Evolutionary conservation across 1,140 invertebrate species (phyloP).

Genomic region (Antheraea pernyi): DNA sequence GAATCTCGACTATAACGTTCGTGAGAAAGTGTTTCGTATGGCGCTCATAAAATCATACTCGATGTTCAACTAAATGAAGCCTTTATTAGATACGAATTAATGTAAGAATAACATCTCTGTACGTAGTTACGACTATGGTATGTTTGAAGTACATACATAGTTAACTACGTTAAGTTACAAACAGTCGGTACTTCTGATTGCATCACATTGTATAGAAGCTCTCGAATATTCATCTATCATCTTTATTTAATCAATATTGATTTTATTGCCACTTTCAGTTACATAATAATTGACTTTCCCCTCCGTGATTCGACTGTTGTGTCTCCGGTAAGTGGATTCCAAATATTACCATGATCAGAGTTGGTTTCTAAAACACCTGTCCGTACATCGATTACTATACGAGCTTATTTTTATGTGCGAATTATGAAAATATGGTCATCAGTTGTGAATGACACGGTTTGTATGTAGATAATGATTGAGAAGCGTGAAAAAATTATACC

Average conservation of each 20-base stretch:
- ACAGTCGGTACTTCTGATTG: conserved; percentile 24
- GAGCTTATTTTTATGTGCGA: background rate
- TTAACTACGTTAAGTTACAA: conserved; percentile 17
- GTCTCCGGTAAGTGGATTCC: conserved; percentile 8
- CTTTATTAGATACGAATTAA: conserved; percentile 70
- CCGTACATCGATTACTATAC: background rate
- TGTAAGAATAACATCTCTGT: conserved; percentile 60
- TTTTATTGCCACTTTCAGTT: conserved; percentile 59
- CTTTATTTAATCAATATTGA: conserved; percentile 60
- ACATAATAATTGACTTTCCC: conserved; percentile 67
- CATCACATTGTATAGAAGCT: conserved; percentile 44
- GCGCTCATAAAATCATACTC: conserved; percentile 57
- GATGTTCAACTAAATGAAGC: conserved; percentile 57
- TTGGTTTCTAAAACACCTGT: conserved; percentile 1
- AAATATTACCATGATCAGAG: conserved; percentile 3
- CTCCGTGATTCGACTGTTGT: conserved; percentile 26
- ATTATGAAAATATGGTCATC: conserved; percentile 3
- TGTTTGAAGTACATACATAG: conserved; percentile 37
- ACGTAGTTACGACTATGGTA: conserved; percentile 18
- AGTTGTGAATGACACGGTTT: background rate
- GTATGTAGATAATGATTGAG: background rate
- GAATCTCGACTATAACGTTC: conserved; percentile 45
- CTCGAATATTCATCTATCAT: conserved; percentile 58
- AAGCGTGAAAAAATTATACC: background rate
- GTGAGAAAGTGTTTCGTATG: conserved; percentile 58